Evolutionary conservation across 2,888 invertebrate species (phyloP).

Genomic region (Drosophila ochracea): DNA sequence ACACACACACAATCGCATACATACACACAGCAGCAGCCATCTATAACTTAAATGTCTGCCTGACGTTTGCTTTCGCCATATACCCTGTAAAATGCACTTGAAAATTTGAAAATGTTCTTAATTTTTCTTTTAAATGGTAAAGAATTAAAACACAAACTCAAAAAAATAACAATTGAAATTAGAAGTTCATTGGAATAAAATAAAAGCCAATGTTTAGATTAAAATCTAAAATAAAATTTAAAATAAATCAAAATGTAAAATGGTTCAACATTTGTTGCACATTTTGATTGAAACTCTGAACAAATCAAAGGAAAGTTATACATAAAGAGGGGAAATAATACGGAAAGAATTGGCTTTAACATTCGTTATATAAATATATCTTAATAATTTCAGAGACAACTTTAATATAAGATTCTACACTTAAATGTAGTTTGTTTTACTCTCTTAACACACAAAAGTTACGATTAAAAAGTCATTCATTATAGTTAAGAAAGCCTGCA

Average conservation of each 20-base stretch:
- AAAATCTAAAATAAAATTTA: accelerated
- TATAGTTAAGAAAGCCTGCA: not conserved
- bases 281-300: not conserved
- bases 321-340: not conserved
- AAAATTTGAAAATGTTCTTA: not conserved
- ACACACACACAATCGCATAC: not conserved
- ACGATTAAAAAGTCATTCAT: not conserved
- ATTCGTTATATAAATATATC: not conserved
- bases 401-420: not conserved
- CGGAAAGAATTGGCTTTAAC: not conserved
- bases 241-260: not conserved
- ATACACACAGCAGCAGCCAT: not conserved
- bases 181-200: not conserved
- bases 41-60: conserved; percentile 21
- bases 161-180: not conserved
- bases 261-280: not conserved
- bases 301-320: accelerated
- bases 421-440: not conserved
- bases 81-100: not conserved
- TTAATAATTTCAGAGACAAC: not conserved
- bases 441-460: not conserved
- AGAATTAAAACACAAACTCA: not conserved
- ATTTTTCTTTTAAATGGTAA: not conserved
- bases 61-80: conserved; percentile 15
- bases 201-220: not conserved